phyloP scores from a whole-genome alignment of 2,797 vertebrate species.

The Saguinus oedipus region DNA sequence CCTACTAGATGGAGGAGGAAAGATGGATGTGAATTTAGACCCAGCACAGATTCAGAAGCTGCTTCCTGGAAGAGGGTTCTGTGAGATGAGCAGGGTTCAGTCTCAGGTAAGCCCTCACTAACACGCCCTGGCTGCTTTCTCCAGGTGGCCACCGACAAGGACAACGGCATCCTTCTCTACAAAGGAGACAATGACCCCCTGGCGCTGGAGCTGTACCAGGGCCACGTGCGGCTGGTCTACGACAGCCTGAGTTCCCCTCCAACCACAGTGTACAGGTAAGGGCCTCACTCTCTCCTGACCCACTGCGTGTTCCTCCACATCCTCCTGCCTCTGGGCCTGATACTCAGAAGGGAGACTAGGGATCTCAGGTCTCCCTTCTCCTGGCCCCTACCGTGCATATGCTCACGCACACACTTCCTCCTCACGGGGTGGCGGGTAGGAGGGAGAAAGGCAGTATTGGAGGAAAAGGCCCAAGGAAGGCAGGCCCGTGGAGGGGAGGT shows the following conservation, averaged over 20 bases:
- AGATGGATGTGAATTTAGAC: background rate
- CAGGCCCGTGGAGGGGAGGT: slow-evolving; percentile 79
- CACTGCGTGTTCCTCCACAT: accelerated
- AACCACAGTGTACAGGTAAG: slow-evolving; percentile 91
- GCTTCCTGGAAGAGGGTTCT: background rate
- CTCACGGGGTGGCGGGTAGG: background rate
- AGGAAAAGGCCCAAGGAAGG: background rate
- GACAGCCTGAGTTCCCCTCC: slow-evolving; percentile 93
- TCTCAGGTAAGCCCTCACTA: background rate
- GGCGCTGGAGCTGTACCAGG: slow-evolving; percentile 96
- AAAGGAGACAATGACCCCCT: slow-evolving; percentile 96
- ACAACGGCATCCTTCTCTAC: slow-evolving; percentile 95
- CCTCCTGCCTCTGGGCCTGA: background rate
- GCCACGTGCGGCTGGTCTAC: slow-evolving; percentile 95
- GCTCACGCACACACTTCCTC: background rate
- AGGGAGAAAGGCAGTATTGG: background rate
- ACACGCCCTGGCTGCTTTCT: background rate
- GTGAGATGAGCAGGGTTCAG: accelerated
- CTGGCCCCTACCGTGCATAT: background rate
- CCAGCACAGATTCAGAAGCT: background rate
- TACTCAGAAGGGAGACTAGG: background rate
- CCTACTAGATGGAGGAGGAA: background rate
- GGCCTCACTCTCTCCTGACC: background rate
- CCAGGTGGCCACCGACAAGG: slow-evolving; percentile 96
- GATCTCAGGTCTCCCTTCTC: background rate